Evolutionary conservation across 1,140 invertebrate species (phyloP).

Genomic region (Ylistrum balloti): DNA sequence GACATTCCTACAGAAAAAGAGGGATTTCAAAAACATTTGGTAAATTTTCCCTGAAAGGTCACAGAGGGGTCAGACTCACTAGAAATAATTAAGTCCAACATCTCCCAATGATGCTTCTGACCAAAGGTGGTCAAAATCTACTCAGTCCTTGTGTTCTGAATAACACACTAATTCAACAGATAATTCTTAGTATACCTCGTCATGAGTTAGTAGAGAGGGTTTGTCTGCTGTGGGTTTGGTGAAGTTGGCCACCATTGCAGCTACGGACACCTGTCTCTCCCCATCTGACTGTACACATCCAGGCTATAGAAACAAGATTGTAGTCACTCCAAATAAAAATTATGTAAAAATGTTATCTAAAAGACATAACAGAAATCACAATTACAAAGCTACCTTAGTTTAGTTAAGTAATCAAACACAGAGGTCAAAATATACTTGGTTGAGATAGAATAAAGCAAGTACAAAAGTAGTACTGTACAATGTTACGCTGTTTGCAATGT

Average conservation of each 20-base stretch:
- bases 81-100: too few species aligned
- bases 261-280: constrained; percentile 82
- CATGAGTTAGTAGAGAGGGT: constrained; percentile 84
- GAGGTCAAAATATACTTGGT: not conserved
- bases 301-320: constrained; percentile 79
- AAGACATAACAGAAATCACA: not conserved
- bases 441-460: too few species aligned
- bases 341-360: not conserved
- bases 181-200: constrained; percentile 82
- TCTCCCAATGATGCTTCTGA: too few species aligned
- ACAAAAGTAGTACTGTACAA: not conserved
- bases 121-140: too few species aligned
- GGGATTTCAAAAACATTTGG: too few species aligned
- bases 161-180: too few species aligned
- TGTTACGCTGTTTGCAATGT: not conserved
- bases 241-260: constrained; percentile 85
- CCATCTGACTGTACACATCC: constrained; percentile 81
- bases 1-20: too few species aligned
- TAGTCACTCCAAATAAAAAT: too few species aligned
- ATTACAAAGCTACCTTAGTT: too few species aligned
- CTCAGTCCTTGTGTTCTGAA: too few species aligned
- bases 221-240: constrained; percentile 84
- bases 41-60: too few species aligned
- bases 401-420: not conserved
- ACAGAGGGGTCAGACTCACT: too few species aligned